These are phyloP conservation scores for Squalus acanthias DNA, from an alignment of 2,797 vertebrate genomes.

Conservation along the genomic window DNA sequence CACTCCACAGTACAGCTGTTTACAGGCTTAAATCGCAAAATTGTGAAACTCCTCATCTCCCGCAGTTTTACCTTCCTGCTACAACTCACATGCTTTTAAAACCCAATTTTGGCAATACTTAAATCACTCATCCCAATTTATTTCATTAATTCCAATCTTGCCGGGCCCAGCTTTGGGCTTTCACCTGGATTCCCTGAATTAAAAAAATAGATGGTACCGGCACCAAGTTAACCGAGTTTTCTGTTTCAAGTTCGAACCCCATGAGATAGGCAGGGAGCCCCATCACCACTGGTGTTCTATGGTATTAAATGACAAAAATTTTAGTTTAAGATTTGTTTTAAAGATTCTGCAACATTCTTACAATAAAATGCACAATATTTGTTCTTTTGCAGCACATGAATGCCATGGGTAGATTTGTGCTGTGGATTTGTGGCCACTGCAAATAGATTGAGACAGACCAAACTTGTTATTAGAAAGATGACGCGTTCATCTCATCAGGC, in stretches of 20 bases:
- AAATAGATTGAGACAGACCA: neutral
- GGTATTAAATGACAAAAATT: neutral
- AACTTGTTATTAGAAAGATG: neutral
- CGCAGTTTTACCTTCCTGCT: neutral
- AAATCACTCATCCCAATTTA: too few species aligned
- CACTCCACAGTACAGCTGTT: neutral
- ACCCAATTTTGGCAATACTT: neutral
- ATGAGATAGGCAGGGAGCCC: neutral
- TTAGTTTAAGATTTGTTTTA: neutral
- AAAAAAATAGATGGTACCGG: neutral
- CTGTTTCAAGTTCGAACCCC: neutral
- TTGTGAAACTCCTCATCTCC: neutral
- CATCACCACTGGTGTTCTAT: neutral
- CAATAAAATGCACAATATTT: neutral
- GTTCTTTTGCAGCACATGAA: neutral
- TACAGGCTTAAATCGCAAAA: neutral
- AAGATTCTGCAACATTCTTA: neutral
- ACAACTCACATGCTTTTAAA: neutral
- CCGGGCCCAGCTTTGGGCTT: too few species aligned
- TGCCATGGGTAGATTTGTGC: neutral
- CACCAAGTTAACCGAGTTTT: neutral
- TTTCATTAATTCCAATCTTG: too few species aligned
- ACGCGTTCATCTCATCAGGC: neutral
- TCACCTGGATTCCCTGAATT: neutral
- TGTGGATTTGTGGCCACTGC: neutral